Conservation (phyloP, 2,888 invertebrate species). For the Heliconius ethilla region DNA sequence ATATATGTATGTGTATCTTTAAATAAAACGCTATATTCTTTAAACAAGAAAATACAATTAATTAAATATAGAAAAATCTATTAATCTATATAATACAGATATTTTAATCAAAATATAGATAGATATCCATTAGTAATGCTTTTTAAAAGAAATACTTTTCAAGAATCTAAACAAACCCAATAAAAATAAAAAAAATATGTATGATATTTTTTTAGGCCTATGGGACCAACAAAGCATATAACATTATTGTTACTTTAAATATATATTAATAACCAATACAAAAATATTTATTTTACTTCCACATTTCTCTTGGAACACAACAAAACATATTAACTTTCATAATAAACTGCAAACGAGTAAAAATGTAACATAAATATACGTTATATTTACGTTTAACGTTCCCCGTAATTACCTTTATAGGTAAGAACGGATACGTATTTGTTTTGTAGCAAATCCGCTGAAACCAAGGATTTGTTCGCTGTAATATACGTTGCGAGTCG, state of each 20-base stretch:
- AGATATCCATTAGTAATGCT: not conserved
- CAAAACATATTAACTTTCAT: conserved; percentile 9
- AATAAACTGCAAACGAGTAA: conserved; percentile 14
- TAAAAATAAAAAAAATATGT: too few species aligned
- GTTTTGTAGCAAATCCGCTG: conserved; percentile 55
- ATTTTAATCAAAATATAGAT: not conserved
- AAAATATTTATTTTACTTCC: not conserved
- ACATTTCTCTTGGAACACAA: conserved; percentile 2
- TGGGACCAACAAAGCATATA: not conserved
- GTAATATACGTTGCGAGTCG: conserved; percentile 68
- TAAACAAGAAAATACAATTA: not conserved
- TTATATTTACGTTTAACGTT: conserved; percentile 22
- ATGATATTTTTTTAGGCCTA: not conserved
- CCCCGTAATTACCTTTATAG: conserved; percentile 30
- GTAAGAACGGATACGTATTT: conserved; percentile 34
- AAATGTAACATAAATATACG: conserved; percentile 18
- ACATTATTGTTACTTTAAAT: not conserved
- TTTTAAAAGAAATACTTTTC: not conserved
- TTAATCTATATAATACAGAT: not conserved
- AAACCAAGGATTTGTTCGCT: conserved; percentile 65
- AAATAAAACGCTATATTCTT: too few species aligned
- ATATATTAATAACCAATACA: not conserved
- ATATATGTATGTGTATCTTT: too few species aligned
- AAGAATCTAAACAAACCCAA: too few species aligned
- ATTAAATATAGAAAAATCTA: too few species aligned